Evolutionary conservation across 2,797 vertebrate genomes (phyloP), one percentile per base, ranked within the genome.

Genomic region (Lutjanus argentimaculatus): DNA sequence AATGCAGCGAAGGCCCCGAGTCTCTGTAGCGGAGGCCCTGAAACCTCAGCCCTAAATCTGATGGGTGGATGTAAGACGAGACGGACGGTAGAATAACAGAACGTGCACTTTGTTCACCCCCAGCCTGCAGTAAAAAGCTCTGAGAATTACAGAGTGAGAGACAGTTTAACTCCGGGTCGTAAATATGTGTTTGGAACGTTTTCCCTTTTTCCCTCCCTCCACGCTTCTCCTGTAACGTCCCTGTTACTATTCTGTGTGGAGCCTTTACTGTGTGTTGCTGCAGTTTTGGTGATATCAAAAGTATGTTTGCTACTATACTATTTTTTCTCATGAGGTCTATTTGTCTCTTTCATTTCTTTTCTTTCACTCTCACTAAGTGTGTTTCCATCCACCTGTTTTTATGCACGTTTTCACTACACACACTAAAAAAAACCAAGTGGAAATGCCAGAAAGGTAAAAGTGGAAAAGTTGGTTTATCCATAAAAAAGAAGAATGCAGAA

Each of bases 131-230:
- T 94, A 92, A 95, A 90, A 94, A 92, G 81, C 91, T 86, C 80
- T 30, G 82, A 94, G 93, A 94, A 95, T 94, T 93, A 94, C 92
- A 90, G 92, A 91, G 86, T 92, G 88, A 94, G 91, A 93, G 93
- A 94, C 94, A 92, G 93, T 94, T 95, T 94, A 94, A 95, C 91
- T 93, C 80, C 1, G 53, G 82, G 82, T 93, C 89, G 25, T 96
- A 96, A 95, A 96, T 95, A 93, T 85, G 89, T 90, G 84, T 92
- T 92, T 92, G 89, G 89, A 88, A 84, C 83, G 71, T 86, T 90
- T 86, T 88, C 56, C 9, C 85, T 71, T 88, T 84, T 73, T 87
- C 64, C 84, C 82, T 83, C 71, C 77, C 70, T 86, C 82, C 73
- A 42, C 77, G 66, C 80, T 83, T 83, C 75, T 87, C 53, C 85